A percentile compares a stretch with the other conserved stretches of the same genome.
phyloP scores from a whole-genome alignment of 2,888 invertebrate species.

The Agriopis leucophaearia region DNA sequence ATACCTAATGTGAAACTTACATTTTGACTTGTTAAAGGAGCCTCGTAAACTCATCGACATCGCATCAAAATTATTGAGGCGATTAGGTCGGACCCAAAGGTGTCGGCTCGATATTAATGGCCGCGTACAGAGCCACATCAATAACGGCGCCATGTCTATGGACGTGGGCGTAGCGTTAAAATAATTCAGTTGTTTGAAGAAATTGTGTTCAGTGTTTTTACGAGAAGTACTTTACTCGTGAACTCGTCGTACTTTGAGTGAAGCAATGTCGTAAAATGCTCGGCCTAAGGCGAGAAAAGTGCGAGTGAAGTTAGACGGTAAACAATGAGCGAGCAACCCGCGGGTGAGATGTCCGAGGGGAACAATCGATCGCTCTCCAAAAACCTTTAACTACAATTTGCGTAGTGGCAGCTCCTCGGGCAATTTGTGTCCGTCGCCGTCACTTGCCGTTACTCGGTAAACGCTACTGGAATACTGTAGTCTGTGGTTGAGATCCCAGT shows the following conservation, averaged over 20 bases:
- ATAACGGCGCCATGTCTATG: conserved; percentile 48
- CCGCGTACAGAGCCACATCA: conserved; percentile 52
- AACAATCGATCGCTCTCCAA: conserved; percentile 72
- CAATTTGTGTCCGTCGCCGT: conserved; percentile 84
- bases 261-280: conserved; percentile 37
- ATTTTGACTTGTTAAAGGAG: conserved; percentile 25
- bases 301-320: conserved; percentile 36
- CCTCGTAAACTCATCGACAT: conserved; percentile 33
- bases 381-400: conserved; percentile 75
- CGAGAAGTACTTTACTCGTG: conserved; percentile 23
- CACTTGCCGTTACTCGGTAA: conserved; percentile 82
- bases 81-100: conserved; percentile 50
- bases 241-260: conserved; percentile 14
- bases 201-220: conserved; percentile 42
- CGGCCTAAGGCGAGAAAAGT: conserved; percentile 40
- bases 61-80: conserved; percentile 43
- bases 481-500: conserved; percentile 80
- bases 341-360: conserved; percentile 43
- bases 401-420: conserved; percentile 79
- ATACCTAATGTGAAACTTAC: conserved; percentile 29
- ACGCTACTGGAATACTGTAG: conserved; percentile 84
- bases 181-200: conserved; percentile 51
- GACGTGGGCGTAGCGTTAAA: conserved; percentile 49
- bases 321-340: conserved; percentile 40
- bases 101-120: conserved; percentile 56